phyloP scores from a whole-genome alignment of 2,113 vertebrate genomes.

The Archilochus colubris region DNA sequence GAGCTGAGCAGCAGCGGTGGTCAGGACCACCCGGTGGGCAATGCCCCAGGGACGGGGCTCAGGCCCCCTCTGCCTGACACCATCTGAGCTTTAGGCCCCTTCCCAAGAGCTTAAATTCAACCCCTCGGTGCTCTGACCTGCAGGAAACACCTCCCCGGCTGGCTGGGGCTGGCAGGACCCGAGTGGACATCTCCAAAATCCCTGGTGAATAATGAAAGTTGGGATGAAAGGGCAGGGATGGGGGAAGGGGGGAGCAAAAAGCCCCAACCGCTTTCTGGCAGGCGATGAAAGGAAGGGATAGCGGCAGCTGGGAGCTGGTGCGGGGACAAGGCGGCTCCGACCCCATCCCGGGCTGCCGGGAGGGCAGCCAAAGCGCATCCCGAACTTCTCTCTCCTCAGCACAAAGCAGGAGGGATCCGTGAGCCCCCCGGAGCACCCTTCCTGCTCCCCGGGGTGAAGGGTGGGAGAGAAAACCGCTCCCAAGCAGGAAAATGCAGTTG shows the following conservation, averaged over 20 bases:
- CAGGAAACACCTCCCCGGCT: neutral
- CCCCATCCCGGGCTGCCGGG: neutral
- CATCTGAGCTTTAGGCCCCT: neutral
- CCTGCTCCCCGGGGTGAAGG: neutral
- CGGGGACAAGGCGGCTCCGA: constrained; percentile 35
- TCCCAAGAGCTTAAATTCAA: neutral
- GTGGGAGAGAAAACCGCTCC: neutral
- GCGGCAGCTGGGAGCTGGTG: constrained; percentile 61
- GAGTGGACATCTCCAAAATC: neutral
- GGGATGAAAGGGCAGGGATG: constrained; percentile 26
- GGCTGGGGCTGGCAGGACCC: neutral
- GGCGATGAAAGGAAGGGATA: constrained; percentile 64
- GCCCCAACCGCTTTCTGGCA: constrained; percentile 52
- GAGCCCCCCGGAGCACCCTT: neutral
- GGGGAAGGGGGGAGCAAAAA: constrained; percentile 14
- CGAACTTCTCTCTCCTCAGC: rapidly evolving
- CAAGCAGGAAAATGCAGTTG: neutral
- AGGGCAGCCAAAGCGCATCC: neutral
- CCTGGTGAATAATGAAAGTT: constrained; percentile 44
- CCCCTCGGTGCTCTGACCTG: neutral
- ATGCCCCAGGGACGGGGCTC: neutral
- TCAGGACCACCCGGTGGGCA: neutral
- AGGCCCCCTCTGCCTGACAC: neutral
- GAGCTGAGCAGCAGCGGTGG: neutral
- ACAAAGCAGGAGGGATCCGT: rapidly evolving